Conservation (phyloP, 2,113 vertebrate species). For the Psammodynastes pulverulentus region DNA sequence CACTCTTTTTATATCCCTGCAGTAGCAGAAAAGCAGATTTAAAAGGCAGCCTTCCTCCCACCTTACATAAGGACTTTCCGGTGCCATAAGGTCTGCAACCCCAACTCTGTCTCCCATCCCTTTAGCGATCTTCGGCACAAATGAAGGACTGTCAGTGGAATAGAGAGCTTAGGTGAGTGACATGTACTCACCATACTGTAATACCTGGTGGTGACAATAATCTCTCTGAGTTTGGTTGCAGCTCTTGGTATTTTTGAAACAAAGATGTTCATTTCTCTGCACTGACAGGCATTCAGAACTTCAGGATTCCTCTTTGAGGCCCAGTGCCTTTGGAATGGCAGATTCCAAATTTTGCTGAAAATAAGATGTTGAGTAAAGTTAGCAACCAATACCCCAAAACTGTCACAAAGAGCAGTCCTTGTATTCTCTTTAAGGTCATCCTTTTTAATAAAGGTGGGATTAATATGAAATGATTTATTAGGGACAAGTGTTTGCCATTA, state of each 20-base stretch:
- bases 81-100: constrained; percentile 13
- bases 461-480: constrained; percentile 27
- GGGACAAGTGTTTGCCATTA: constrained; percentile 2
- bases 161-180: neutral
- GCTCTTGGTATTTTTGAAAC: neutral
- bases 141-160: neutral
- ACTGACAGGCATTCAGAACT: neutral
- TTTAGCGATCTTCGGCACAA: constrained; percentile 11
- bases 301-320: neutral
- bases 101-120: neutral
- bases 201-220: constrained; percentile 33
- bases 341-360: neutral
- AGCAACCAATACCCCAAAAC: neutral
- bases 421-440: neutral
- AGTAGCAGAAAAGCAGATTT: neutral
- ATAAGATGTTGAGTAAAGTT: neutral
- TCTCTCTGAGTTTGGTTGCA: neutral
- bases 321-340: constrained; percentile 15
- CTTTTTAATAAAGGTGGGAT: constrained; percentile 27
- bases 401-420: neutral
- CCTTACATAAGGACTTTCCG: neutral
- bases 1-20: fast-evolving
- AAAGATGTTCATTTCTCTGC: neutral
- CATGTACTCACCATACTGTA: neutral
- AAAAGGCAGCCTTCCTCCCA: neutral